Evolutionary conservation across 2,113 vertebrate species (phyloP).

Genomic region (Ammodytes dubius): DNA sequence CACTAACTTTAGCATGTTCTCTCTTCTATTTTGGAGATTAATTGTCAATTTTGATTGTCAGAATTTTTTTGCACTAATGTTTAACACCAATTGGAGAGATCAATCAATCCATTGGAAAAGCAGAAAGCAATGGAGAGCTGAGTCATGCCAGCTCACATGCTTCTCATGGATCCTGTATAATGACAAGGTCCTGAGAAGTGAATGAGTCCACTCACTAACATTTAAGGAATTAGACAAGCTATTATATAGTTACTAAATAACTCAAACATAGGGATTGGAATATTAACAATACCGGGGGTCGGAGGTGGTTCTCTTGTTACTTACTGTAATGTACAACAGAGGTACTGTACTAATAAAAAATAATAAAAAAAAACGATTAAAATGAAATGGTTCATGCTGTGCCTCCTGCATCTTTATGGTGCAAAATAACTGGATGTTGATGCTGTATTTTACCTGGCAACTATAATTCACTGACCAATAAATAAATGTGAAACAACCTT

Average conservation of each 20-base stretch:
- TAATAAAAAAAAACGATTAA: not conserved
- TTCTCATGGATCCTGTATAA: not conserved
- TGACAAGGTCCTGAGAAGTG: not conserved
- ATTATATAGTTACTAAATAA: not conserved
- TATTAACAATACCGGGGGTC: not conserved
- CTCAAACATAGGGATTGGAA: not conserved
- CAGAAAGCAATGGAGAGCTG: not conserved
- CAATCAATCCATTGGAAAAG: not conserved
- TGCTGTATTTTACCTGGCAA: slow-evolving; percentile 22
- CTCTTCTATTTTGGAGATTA: not conserved
- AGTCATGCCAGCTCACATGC: not conserved
- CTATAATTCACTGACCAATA: slow-evolving; percentile 43
- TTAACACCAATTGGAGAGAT: not conserved
- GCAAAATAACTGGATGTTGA: slow-evolving; percentile 19
- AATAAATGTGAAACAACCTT: slow-evolving; percentile 52
- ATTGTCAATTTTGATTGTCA: not conserved
- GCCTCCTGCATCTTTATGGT: not conserved
- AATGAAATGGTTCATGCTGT: slow-evolving; percentile 3
- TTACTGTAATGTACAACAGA: not conserved
- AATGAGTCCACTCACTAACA: not conserved
- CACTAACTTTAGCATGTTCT: not conserved
- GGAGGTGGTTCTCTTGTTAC: not conserved
- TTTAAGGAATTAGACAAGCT: not conserved
- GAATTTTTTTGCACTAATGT: not conserved
- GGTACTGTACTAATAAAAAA: slow-evolving; percentile 6